Base-by-base conservation (phyloP, 2,888 invertebrate species). In the Meloe dianella region DNA sequence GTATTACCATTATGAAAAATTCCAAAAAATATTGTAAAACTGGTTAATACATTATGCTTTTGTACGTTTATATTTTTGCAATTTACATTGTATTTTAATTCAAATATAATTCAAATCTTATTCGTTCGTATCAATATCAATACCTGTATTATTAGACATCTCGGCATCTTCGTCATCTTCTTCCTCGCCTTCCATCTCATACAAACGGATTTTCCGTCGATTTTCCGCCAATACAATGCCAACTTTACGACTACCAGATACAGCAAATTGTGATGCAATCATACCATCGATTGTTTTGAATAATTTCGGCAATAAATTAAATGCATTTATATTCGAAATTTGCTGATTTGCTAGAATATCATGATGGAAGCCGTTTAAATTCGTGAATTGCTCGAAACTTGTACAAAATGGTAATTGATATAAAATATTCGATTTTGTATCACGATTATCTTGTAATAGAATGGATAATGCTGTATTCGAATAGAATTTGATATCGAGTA, bases 151-250 rank as follows among this genome's bases (percentile, higher is more conserved):
- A 51, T 70, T 78, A 1, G 80, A 80, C 73, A 81, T 84, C 22
- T 86, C 86, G 5, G 84, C 89, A 61, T 92, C 92, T 64, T 95
- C 96, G 70, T 97, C 96, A 65, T 94, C 94, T 65, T 93, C 93
- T 27, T 95, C 96, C 79, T 96, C 96, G 0, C 91, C 92, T 85
- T 97, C 97, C 91, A 96, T 96, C 83, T 97, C 95, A 80, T 94
- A 94, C 59, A 96, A 87, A 69, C 94, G 87, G 56, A 97, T 92
- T 81, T 94, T 92, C 67, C 93, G 89, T 63, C 87, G 86, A 75
- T 89, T 93, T 74, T 93, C 92, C 17, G 94, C 92, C 51, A 96
- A 85, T 58, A 97, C 90, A 51, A 96, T 93, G 9, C 95, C 92
- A 9, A 97, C 94, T 84, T 93, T 92, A 35, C 91, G 84, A 6